These are phyloP conservation scores for Syritta pipiens DNA, from an alignment of 2,888 invertebrate genomes.

Conservation along the genomic window DNA sequence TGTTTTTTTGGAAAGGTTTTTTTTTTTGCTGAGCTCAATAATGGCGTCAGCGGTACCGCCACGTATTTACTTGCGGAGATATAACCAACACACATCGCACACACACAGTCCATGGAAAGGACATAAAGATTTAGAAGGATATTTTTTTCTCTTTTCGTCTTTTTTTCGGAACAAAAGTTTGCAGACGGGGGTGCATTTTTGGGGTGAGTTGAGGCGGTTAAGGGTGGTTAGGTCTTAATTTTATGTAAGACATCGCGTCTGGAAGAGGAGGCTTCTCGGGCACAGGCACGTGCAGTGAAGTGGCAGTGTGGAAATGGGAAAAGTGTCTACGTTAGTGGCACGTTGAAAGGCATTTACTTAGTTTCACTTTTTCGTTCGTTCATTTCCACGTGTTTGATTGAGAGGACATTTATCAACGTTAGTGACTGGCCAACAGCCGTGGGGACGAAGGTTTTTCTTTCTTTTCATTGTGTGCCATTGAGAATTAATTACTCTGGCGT, in stretches of 20 bases:
- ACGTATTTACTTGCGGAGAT: slow-evolving; percentile 15
- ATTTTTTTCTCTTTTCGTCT: slow-evolving; percentile 16
- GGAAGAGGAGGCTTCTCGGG: no score
- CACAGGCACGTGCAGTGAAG: slow-evolving; percentile 3
- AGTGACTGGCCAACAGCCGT: no score
- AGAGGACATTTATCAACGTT: no score
- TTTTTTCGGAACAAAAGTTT: no score
- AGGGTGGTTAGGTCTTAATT: neutral
- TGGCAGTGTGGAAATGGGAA: no score
- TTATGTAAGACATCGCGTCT: neutral
- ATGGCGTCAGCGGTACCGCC: slow-evolving; percentile 44
- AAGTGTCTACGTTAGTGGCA: no score
- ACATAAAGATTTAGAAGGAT: slow-evolving; percentile 49
- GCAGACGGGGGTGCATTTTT: slow-evolving; percentile 3
- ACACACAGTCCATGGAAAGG: slow-evolving; percentile 28
- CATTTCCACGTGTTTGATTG: no score
- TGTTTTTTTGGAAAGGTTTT: slow-evolving; percentile 10
- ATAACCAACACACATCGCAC: neutral
- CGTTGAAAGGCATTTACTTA: no score
- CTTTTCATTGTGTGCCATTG: no score
- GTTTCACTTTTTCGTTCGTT: no score
- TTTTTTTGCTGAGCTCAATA: slow-evolving; percentile 13
- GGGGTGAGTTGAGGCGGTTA: slow-evolving; percentile 1
- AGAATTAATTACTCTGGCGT: no score
- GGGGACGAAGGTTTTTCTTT: no score